These are phyloP conservation scores for Halcyon leucocephala DNA, from an alignment of 2,797 vertebrate species.

Conservation along the genomic window DNA sequence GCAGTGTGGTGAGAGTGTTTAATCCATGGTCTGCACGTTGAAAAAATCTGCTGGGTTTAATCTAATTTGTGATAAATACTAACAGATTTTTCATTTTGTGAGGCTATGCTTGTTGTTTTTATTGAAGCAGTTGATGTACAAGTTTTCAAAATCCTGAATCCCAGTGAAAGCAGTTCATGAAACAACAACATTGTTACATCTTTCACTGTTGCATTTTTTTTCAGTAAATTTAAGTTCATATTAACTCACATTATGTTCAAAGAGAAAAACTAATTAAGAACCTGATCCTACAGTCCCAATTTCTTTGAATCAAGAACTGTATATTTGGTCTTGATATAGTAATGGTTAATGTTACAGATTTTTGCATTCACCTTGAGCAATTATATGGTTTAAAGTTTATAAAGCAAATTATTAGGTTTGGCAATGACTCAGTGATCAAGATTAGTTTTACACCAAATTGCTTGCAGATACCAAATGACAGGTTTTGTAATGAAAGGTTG, in stretches of 20 bases:
- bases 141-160: not conserved
- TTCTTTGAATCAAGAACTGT: not conserved
- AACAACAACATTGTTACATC: not conserved
- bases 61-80: not conserved
- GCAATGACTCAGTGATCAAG: slow-evolving; percentile 39
- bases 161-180: not conserved
- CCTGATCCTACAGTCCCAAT: not conserved
- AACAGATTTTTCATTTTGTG: not conserved
- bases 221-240: not conserved
- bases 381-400: slow-evolving; percentile 49
- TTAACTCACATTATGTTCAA: not conserved
- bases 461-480: slow-evolving; percentile 67
- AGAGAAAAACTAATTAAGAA: not conserved
- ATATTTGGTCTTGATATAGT: not conserved
- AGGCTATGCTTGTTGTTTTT: not conserved
- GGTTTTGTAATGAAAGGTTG: slow-evolving; percentile 53
- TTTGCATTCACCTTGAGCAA: slow-evolving; percentile 43
- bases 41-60: not conserved
- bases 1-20: not conserved
- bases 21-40: not conserved
- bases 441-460: slow-evolving; percentile 62
- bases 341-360: slow-evolving; percentile 1
- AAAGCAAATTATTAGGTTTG: slow-evolving; percentile 42
- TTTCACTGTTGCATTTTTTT: not conserved
- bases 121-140: not conserved